Evolutionary conservation across 2,797 vertebrate species (phyloP).

Genomic region (Rhinichthys osculus): DNA sequence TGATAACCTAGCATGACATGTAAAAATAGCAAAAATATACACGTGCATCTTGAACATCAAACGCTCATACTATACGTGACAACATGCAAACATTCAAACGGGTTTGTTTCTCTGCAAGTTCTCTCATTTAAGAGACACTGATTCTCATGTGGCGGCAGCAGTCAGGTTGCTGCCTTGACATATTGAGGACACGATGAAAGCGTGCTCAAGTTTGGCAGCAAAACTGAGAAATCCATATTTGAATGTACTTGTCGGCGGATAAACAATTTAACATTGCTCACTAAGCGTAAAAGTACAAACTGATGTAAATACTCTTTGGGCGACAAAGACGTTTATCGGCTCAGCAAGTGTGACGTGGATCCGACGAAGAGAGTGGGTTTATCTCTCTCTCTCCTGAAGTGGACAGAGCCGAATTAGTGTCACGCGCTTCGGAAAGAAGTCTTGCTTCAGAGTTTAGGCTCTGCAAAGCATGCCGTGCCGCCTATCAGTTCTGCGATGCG

Average conservation of each 20-base stretch:
- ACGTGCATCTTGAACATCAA: conserved; percentile 48
- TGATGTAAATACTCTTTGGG: conserved; percentile 47
- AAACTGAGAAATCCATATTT: conserved; percentile 48
- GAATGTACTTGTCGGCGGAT: conserved; percentile 50
- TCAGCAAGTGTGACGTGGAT: conserved; percentile 37
- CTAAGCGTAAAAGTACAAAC: conserved; percentile 42
- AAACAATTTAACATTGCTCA: conserved; percentile 54
- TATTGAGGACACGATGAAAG: conserved; percentile 71
- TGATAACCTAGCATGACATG: conserved; percentile 11
- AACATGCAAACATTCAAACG: conserved; percentile 29
- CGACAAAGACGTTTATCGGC: conserved; percentile 42
- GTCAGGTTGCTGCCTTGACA: conserved; percentile 72
- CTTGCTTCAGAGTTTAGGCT: conserved; percentile 33
- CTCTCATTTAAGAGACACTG: conserved; percentile 52
- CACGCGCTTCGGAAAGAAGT: conserved; percentile 43
- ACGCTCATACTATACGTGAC: conserved; percentile 21
- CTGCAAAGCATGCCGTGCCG: not conserved
- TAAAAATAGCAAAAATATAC: conserved; percentile 14
- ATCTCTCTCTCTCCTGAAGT: conserved; percentile 45
- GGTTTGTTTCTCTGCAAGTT: conserved; percentile 52
- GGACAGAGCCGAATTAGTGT: conserved; percentile 47
- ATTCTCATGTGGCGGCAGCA: conserved; percentile 52
- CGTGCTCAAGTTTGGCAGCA: conserved; percentile 55
- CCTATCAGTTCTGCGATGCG: conserved; percentile 19
- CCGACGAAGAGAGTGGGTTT: conserved; percentile 34